These are phyloP conservation scores for Drosophila sordidula DNA, from an alignment of 2,888 invertebrate genomes.

Conservation along the genomic window DNA sequence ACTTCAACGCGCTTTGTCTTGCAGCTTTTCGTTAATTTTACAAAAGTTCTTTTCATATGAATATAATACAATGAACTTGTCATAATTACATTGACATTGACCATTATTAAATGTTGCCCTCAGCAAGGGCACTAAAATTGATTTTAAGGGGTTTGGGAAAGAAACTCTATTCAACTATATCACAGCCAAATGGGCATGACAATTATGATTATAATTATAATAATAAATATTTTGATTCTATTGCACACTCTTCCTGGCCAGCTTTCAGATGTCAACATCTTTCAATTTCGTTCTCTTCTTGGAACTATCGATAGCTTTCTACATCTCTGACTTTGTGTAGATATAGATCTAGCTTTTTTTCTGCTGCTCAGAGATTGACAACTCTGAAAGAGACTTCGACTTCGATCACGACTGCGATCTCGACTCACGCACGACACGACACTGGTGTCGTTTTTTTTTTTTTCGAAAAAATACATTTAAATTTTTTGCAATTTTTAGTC, in stretches of 20 bases:
- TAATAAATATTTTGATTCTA: no score
- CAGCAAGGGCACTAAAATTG: no score
- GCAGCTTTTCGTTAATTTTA: no score
- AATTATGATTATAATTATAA: no score
- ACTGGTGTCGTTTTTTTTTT: slow-evolving; percentile 5
- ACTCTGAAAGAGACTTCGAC: neutral
- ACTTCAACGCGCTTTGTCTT: neutral
- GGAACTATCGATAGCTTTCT: neutral
- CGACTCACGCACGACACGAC: slow-evolving; percentile 41
- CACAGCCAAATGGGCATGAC: no score
- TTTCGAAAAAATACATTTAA: slow-evolving; percentile 50
- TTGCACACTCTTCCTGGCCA: no score
- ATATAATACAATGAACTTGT: no score
- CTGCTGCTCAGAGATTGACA: neutral
- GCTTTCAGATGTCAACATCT: neutral
- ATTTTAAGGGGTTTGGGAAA: no score
- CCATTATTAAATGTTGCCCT: no score
- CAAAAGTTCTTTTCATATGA: no score
- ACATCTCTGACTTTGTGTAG: neutral
- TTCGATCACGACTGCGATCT: neutral
- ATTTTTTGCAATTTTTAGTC: slow-evolving; percentile 70
- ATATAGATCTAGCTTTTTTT: neutral
- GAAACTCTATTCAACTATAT: no score
- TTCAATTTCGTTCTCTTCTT: neutral
- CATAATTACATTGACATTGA: no score